These are phyloP conservation scores for Drosophila seguyi DNA, from an alignment of 1,140 invertebrate genomes.

Conservation along the genomic window DNA sequence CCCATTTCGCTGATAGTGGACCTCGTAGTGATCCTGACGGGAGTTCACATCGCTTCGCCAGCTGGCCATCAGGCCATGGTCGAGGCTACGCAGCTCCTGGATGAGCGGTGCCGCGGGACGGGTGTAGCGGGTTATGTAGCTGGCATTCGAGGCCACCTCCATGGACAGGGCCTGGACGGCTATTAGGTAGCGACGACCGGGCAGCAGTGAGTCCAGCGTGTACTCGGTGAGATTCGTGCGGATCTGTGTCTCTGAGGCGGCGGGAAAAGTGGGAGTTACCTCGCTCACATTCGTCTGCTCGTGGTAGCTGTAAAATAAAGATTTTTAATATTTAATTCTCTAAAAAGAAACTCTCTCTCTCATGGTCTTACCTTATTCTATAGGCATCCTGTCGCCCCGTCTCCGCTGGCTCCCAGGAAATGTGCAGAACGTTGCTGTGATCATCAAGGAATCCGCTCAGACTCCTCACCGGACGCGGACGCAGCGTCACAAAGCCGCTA, in stretches of 20 bases:
- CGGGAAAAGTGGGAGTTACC: constrained; percentile 80
- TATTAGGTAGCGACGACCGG: constrained; percentile 95
- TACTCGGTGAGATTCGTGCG: constrained; percentile 88
- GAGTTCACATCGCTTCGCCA: constrained; percentile 97
- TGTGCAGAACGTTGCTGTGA: constrained; percentile 89
- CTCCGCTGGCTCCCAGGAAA: constrained; percentile 91
- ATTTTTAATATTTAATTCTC: not conserved
- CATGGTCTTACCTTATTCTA: constrained; percentile 88
- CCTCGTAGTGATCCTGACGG: constrained; percentile 94
- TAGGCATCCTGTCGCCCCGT: constrained; percentile 93
- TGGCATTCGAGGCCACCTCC: constrained; percentile 91
- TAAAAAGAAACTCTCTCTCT: rapidly evolving
- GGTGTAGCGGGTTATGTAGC: constrained; percentile 90
- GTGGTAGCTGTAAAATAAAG: constrained; percentile 88
- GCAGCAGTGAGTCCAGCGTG: constrained; percentile 90
- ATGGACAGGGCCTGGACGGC: constrained; percentile 93
- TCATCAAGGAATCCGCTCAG: constrained; percentile 87
- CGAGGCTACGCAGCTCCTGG: constrained; percentile 91
- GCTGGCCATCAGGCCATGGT: constrained; percentile 92
- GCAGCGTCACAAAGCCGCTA: constrained; percentile 92
- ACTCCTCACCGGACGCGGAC: constrained; percentile 90
- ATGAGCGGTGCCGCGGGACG: constrained; percentile 95
- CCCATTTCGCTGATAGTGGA: constrained; percentile 93
- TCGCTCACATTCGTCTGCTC: constrained; percentile 90
- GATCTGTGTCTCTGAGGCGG: constrained; percentile 88